Evolutionary conservation across 2,888 invertebrate species (phyloP).

Genomic region (Acleris laterana): DNA sequence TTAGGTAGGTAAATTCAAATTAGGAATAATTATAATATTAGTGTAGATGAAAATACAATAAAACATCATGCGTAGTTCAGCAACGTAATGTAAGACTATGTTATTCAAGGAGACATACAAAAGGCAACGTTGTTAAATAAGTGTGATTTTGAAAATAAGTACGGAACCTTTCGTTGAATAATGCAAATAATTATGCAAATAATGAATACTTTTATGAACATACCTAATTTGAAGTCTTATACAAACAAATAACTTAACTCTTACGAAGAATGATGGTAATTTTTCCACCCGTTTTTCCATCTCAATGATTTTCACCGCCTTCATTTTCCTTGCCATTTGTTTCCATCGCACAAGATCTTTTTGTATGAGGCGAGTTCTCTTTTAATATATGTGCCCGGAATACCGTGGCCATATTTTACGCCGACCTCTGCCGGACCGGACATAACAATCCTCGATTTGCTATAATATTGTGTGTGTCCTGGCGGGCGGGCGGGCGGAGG

Average conservation of each 20-base stretch:
- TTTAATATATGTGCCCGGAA: conserved; percentile 85
- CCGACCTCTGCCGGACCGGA: conserved; percentile 84
- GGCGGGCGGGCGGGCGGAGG: conserved; percentile 60
- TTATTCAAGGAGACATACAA: no score
- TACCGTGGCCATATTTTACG: conserved; percentile 85
- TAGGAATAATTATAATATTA: no score
- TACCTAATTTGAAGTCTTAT: background rate
- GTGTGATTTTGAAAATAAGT: no score
- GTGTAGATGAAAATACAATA: no score
- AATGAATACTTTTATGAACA: background rate
- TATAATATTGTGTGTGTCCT: conserved; percentile 81
- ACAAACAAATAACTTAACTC: conserved; percentile 30
- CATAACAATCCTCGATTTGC: conserved; percentile 85
- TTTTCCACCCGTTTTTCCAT: conserved; percentile 70
- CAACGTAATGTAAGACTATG: no score
- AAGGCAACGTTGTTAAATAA: no score
- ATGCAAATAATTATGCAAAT: no score
- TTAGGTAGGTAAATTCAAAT: no score
- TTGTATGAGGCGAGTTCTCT: conserved; percentile 83
- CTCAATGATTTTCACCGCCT: conserved; percentile 77
- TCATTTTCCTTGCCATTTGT: conserved; percentile 84
- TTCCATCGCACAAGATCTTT: conserved; percentile 83
- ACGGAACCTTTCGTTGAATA: no score
- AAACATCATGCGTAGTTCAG: no score
- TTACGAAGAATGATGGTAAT: conserved; percentile 67